Percentiles rank a stretch among this genome's conserved stretches.
These are phyloP conservation scores for Pimephales promelas DNA, from an alignment of 2,113 vertebrate species.

Conservation along the genomic window DNA sequence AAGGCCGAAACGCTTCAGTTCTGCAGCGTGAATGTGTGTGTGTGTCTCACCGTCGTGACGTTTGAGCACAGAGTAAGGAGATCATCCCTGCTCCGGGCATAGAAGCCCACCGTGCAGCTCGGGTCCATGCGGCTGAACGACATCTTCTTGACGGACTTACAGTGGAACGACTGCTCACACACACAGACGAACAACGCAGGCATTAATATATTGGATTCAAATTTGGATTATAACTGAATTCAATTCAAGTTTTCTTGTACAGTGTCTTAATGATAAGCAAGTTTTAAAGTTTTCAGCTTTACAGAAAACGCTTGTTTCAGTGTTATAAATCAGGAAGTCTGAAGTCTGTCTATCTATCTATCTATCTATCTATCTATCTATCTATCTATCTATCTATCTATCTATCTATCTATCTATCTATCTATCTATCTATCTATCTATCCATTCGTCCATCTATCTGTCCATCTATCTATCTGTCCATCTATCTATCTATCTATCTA, in stretches of 20 bases:
- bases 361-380: too few species aligned
- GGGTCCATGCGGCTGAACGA: constrained; percentile 88
- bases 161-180: constrained; percentile 83
- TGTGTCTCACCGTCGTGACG: constrained; percentile 73
- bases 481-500: too few species aligned
- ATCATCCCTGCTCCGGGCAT: constrained; percentile 76
- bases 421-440: too few species aligned
- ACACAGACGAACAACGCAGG: not conserved
- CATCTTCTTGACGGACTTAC: constrained; percentile 85
- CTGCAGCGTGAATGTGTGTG: not conserved
- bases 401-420: too few species aligned
- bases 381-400: too few species aligned
- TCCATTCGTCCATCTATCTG: too few species aligned
- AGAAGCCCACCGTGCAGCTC: constrained; percentile 90
- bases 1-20: not conserved
- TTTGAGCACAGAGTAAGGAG: constrained; percentile 77
- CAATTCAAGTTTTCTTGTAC: not conserved
- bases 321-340: not conserved
- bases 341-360: not conserved
- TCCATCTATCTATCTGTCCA: too few species aligned
- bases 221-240: not conserved
- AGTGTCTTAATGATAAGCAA: not conserved
- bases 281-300: too few species aligned
- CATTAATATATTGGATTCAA: not conserved
- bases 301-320: not conserved